phyloP scores from a whole-genome alignment of 2,797 vertebrate genomes.

The Cyprinella venusta region DNA sequence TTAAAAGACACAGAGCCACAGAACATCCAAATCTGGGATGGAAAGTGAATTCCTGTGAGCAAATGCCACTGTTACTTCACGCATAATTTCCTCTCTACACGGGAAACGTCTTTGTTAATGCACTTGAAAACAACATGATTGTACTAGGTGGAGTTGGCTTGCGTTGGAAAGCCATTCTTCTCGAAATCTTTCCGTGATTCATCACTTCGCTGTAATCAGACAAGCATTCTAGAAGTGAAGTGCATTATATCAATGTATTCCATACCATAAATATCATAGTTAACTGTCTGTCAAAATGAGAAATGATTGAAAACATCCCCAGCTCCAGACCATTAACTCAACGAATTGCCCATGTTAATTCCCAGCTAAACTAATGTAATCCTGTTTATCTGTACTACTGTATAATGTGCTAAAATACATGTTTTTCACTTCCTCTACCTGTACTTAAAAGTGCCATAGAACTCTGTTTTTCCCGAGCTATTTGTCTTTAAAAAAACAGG shows the following conservation, averaged over 20 bases:
- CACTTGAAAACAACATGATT: conserved; percentile 53
- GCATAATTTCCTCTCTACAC: conserved; percentile 46
- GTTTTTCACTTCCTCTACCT: conserved; percentile 1
- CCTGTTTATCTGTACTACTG: conserved; percentile 54
- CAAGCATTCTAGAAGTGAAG: conserved; percentile 42
- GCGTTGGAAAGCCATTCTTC: conserved; percentile 14
- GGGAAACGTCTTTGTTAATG: conserved; percentile 49
- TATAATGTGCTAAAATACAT: conserved; percentile 52
- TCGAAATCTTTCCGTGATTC: conserved; percentile 11
- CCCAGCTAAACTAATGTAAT: not conserved
- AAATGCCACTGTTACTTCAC: conserved; percentile 31
- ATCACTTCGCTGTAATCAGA: conserved; percentile 39
- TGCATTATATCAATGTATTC: conserved; percentile 27
- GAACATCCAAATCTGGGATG: conserved; percentile 3
- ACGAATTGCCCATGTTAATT: conserved; percentile 3
- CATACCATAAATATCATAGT: conserved; percentile 3
- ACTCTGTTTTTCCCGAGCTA: conserved; percentile 19
- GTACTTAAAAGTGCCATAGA: conserved; percentile 77
- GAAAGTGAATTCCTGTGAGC: not conserved
- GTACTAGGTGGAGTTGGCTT: conserved; percentile 32
- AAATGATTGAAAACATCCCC: conserved; percentile 10
- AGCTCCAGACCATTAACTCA: not conserved
- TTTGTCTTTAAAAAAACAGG: conserved; percentile 49
- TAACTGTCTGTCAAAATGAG: conserved; percentile 24
- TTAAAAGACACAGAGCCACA: not conserved